Evolutionary conservation across 2,888 invertebrate genomes (phyloP), one percentile per base, ranked within the genome.

Genomic region (Phania funesta): DNA sequence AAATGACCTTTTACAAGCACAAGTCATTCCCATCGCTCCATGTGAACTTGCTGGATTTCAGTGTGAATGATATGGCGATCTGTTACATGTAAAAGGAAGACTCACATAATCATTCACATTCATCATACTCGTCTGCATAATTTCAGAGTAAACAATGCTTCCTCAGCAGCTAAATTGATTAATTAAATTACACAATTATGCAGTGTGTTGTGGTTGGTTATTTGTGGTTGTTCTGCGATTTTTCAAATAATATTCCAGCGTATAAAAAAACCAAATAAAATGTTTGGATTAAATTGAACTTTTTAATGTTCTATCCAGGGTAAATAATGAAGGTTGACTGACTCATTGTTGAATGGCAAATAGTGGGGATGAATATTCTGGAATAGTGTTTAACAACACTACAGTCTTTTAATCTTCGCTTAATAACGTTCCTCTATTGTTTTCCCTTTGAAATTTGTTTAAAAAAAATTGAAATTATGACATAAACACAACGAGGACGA

Each of bases 131-230:
- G 48, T 70, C 46, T 54, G 35, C 35, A 24, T 60, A 22, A 38
- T 13, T 20, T 18, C 16, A 56, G 35, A 70, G 46, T 48, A 64
- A 65, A 58, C 65, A 71, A 79, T 24, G 50, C 64, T 79, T 79
- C 71, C 78, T 73, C 20, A 58, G 73, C 58, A 71, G 65, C 58
- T 73, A 75, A 82, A 78, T 82, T 78, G 52, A 75, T 74, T 82
- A 82, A 82, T 82, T 82, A 52, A 82, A 82, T 82, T 75, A 75
- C 52, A 54, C 74, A 75, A 78, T 82, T 74, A 78, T 46, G 35
- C 60, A 81, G 54, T 67, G 60, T 38, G 73, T 52, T 48, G 67
- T 54, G 20, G 38, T n/a, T n/a, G n/a, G 18, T 35, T 65, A 13
- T 32, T 32, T 50, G 13, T 46, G 3, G 56, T 60, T 58, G 22